Percentiles rank a stretch among this genome's conserved stretches.
Evolutionary conservation across 30 jellyfish, hydroid and myxozoan species (phyloP).

Genomic region (Cassiopea xamachana): DNA sequence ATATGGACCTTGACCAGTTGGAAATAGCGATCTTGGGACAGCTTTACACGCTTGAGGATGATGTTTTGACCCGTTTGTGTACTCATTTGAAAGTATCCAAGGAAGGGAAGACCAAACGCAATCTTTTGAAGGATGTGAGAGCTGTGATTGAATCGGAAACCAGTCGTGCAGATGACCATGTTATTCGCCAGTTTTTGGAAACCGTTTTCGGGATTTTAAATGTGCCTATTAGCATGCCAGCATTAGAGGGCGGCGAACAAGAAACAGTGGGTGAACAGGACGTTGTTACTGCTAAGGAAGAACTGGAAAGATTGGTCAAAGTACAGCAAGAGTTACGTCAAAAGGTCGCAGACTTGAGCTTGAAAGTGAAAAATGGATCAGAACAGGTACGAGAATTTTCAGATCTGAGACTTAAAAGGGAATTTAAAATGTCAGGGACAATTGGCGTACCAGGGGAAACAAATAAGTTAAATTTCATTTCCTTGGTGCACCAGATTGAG

Average conservation of each 20-base stretch:
- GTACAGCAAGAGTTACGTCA: constrained; percentile 8
- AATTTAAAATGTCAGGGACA: constrained; percentile 43
- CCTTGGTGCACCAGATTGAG: constrained; percentile 23
- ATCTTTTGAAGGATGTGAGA: constrained; percentile 9
- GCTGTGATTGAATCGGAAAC: constrained; percentile 28
- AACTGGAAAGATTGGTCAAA: constrained; percentile 5
- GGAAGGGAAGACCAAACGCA: constrained; percentile 51
- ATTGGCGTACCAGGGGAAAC: constrained; percentile 55
- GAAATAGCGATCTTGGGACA: constrained; percentile 26
- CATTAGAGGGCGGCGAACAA: constrained; percentile 9
- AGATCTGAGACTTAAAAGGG: constrained; percentile 17
- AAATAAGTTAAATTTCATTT: constrained; percentile 28
- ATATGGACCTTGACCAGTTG: constrained; percentile 33
- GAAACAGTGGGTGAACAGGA: constrained; percentile 7
- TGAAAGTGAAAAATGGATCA: constrained; percentile 11
- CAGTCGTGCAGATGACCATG: too few relatives aligned
- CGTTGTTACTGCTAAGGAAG: constrained; percentile 11
- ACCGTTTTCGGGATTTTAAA: not conserved
- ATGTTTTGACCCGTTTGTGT: not conserved
- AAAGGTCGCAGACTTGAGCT: constrained; percentile 10
- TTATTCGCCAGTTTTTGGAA: constrained; percentile 37
- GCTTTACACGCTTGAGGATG: constrained; percentile 7
- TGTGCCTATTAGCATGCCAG: constrained; percentile 18
- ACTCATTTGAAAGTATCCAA: not conserved
- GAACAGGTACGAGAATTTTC: constrained; percentile 22